Base-by-base conservation (phyloP, 2,113 vertebrate genomes). In the Sphaerodactylus townsendi region DNA sequence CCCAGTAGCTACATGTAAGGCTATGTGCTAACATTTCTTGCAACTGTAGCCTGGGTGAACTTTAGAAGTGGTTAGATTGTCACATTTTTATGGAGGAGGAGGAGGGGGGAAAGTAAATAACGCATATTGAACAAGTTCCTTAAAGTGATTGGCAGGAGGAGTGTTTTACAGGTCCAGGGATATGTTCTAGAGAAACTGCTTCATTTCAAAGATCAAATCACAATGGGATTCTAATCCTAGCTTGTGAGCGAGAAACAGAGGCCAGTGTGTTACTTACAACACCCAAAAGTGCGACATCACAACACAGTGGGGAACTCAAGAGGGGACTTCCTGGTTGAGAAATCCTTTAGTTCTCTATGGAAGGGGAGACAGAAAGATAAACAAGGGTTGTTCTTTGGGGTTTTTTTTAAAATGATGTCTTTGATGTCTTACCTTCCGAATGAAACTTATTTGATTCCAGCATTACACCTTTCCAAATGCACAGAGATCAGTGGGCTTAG, bases 71-170 rank as follows among this genome's bases (percentile, higher is more conserved):
- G 59, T 71, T 41, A 9, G 2, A 87, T 83, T 86, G 89, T 74
- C 88, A 84, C 80, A 89, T 76, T 88, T 86, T 89, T 86, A 74
- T 48, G 90, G 84, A 91, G 89, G 84, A 85, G 83, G 30, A 25
- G 59, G 59, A 1, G 21, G 56, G 56, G 5, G 59, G 59, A 62
- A 86, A 91, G 88, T 79, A 44, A 1, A 2, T 9, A 30, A 10
- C 6, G 10, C 25, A 79, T 81, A 87, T 89, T 91, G 80, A 91
- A 88, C 88, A 90, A 86, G 79, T 87, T 88, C 39, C 74, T 65
- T 80, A 90, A 64, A 82, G 78, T 0, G 0, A 82, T 59, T 74
- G 28, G 65, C 74, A 86, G 81, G 90, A 72, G 10, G 86, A 87
- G 70, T 91, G 92, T 23, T 71, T 19, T 25, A 46, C 33, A 89